phyloP scores from a whole-genome alignment of 2,797 vertebrate species.

The Rhyacichthys aspro region DNA sequence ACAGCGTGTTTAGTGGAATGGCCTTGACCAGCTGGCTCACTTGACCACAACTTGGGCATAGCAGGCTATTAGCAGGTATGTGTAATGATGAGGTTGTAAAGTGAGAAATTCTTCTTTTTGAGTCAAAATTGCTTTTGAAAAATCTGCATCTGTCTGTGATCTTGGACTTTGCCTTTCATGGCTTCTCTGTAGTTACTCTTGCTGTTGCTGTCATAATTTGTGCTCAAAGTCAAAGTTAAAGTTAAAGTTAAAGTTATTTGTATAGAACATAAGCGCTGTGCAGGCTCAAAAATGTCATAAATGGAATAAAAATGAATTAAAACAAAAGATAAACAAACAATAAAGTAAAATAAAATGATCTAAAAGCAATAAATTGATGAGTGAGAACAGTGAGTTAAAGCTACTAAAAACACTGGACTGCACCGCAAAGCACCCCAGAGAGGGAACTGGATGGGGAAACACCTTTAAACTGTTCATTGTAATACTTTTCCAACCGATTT shows the following conservation, averaged over 20 bases:
- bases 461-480: constrained; percentile 1
- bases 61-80: constrained; percentile 23
- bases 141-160: constrained; percentile 35
- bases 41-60: constrained; percentile 15
- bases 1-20: constrained; percentile 16
- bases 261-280: no score
- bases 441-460: constrained; percentile 43
- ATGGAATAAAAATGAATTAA: no score
- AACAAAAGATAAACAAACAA: no score
- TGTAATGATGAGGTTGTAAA: constrained; percentile 40
- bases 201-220: not conserved
- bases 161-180: constrained; percentile 5
- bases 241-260: no score
- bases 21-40: constrained; percentile 2
- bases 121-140: constrained; percentile 12
- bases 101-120: constrained; percentile 49
- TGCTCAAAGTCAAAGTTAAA: not conserved
- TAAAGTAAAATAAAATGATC: no score
- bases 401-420: not conserved
- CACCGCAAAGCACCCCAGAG: not conserved
- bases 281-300: no score
- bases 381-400: no score
- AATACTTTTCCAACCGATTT: not conserved
- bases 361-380: no score
- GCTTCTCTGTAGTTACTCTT: constrained; percentile 1